Conservation (phyloP, 2,113 vertebrate species). For the Loxodonta africana region DNA sequence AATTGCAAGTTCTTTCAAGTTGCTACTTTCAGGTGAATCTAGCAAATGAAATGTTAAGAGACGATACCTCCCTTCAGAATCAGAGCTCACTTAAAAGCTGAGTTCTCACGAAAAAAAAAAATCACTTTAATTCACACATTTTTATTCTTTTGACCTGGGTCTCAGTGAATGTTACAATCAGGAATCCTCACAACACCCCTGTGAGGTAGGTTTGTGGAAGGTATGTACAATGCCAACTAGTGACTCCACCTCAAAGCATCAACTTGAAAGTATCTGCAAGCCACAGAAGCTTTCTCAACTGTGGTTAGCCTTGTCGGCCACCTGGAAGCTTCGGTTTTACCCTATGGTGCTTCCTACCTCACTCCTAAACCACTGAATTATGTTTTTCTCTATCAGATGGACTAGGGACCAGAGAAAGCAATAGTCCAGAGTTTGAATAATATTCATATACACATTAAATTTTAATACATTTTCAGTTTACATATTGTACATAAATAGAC, state of each 20-base stretch:
- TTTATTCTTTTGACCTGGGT: background rate
- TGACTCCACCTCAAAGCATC: background rate
- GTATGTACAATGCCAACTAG: background rate
- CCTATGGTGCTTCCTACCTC: background rate
- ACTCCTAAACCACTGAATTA: background rate
- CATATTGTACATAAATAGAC: background rate
- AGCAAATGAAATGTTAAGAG: background rate
- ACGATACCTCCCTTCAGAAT: background rate
- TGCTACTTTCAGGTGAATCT: background rate
- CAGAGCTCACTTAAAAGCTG: background rate
- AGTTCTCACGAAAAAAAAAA: background rate
- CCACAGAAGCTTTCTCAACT: background rate
- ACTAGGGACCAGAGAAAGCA: background rate
- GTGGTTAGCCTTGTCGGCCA: background rate
- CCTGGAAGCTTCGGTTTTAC: background rate
- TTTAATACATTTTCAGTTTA: constrained; percentile 58
- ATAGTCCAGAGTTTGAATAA: background rate
- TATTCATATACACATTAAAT: background rate
- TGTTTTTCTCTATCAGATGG: background rate
- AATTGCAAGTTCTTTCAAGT: background rate
- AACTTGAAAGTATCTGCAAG: background rate
- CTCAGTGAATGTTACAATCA: background rate
- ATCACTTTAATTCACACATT: no score
- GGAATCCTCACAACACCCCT: background rate
- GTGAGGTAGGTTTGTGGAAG: background rate